Evolutionary conservation across 2,113 vertebrate genomes (phyloP).

Genomic region (Sander vitreus): DNA sequence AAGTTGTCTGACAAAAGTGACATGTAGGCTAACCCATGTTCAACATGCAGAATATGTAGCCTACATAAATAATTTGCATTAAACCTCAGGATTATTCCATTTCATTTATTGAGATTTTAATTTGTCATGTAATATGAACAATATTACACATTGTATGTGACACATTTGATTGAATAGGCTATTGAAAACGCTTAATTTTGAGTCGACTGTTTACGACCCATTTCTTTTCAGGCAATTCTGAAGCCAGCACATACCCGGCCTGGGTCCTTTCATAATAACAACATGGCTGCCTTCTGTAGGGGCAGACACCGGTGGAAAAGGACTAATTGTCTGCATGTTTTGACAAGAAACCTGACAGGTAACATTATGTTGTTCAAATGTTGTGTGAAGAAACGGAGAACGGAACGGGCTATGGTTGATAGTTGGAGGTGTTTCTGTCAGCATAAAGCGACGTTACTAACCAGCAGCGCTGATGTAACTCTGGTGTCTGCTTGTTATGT

Average conservation of each 20-base stretch:
- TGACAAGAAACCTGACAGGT: slow-evolving; percentile 78
- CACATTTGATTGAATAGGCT: no score
- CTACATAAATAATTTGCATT: not conserved
- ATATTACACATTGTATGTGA: no score
- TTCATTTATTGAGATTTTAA: not conserved
- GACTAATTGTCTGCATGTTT: slow-evolving; percentile 24
- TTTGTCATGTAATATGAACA: not conserved
- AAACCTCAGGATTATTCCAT: not conserved
- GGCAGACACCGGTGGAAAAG: slow-evolving; percentile 76
- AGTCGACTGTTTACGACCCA: not conserved
- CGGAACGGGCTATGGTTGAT: rapidly evolving
- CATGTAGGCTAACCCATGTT: no score
- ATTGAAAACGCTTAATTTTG: no score
- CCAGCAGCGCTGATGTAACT: not conserved
- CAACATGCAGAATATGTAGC: not conserved
- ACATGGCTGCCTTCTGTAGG: slow-evolving; percentile 81
- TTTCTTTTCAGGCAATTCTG: slow-evolving; percentile 69
- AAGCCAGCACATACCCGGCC: slow-evolving; percentile 24
- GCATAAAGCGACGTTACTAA: not conserved
- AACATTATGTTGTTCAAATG: not conserved
- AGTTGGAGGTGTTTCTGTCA: not conserved
- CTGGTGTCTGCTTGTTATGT: not conserved
- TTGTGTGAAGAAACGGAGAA: not conserved
- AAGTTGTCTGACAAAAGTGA: no score
- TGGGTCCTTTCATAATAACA: slow-evolving; percentile 78